Evolutionary conservation across 2,888 invertebrate species (phyloP).

Genomic region (Andrena fulva): DNA sequence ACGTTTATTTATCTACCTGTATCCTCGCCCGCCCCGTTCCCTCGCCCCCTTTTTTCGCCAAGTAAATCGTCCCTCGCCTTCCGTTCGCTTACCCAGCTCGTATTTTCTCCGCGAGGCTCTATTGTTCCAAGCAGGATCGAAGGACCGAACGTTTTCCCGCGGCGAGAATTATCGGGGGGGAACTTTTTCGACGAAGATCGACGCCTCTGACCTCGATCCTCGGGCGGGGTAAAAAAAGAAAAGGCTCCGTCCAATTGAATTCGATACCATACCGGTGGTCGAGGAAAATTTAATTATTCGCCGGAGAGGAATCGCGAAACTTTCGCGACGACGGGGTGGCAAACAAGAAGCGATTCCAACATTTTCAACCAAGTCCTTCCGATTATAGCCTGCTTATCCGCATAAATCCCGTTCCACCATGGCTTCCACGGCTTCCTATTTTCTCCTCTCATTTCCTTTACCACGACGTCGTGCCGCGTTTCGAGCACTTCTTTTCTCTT

Average conservation of each 20-base stretch:
- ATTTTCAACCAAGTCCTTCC: background rate
- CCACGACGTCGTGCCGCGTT: slow-evolving; percentile 7
- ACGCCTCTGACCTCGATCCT: background rate
- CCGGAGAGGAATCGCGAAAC: background rate
- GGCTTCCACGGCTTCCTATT: slow-evolving; percentile 16
- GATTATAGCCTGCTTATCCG: slow-evolving; percentile 23
- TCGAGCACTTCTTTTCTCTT: slow-evolving; percentile 29
- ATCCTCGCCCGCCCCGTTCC: background rate
- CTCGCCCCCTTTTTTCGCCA: background rate
- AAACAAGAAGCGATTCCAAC: background rate
- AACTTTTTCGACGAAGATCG: background rate
- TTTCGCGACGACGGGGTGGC: background rate
- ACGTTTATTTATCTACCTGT: slow-evolving; percentile 54
- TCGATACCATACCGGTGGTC: background rate
- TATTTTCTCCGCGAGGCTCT: background rate
- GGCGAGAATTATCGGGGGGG: slow-evolving; percentile 2
- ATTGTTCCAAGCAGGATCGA: background rate
- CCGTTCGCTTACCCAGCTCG: slow-evolving; percentile 18
- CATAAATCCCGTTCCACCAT: background rate
- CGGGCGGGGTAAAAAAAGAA: background rate
- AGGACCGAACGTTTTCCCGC: background rate
- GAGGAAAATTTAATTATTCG: background rate
- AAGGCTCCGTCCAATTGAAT: background rate
- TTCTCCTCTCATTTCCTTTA: background rate
- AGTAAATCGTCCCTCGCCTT: slow-evolving; percentile 22